phyloP scores from a whole-genome alignment of 2,888 invertebrate genomes.

The Drosophila melanosoma region DNA sequence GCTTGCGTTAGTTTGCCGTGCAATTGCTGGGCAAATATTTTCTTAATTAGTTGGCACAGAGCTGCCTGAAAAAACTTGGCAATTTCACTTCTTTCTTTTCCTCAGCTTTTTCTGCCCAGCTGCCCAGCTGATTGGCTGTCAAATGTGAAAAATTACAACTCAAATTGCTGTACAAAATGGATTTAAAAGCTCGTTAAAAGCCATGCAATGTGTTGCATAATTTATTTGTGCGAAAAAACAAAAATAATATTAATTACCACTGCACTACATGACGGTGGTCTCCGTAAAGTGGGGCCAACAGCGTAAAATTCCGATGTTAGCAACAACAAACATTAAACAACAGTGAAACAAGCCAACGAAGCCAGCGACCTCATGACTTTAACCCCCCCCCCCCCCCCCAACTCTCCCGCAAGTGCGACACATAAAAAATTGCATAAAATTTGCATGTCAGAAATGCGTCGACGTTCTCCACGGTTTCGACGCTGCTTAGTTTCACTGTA shows the following conservation, averaged over 20 bases:
- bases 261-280: slow-evolving; percentile 37
- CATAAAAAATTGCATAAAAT: slow-evolving; percentile 68
- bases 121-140: slow-evolving; percentile 63
- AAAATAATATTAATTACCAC: slow-evolving; percentile 79
- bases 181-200: slow-evolving; percentile 77
- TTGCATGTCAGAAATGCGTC: slow-evolving; percentile 79
- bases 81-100: slow-evolving; percentile 9
- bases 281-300: neutral
- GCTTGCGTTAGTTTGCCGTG: slow-evolving; percentile 40
- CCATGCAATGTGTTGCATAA: slow-evolving; percentile 75
- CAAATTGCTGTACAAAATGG: slow-evolving; percentile 79
- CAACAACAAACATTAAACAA: slow-evolving; percentile 20
- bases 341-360: slow-evolving; percentile 8
- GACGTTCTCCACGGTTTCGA: slow-evolving; percentile 31
- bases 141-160: slow-evolving; percentile 78
- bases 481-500: slow-evolving; percentile 35
- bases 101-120: too few relatives aligned
- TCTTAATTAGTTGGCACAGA: slow-evolving; percentile 73
- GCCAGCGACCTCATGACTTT: slow-evolving; percentile 36
- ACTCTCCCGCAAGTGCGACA: slow-evolving; percentile 40
- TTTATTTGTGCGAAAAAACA: slow-evolving; percentile 79
- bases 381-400: slow-evolving; percentile 25
- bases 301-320: slow-evolving; percentile 54
- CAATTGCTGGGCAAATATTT: slow-evolving; percentile 74
- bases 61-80: slow-evolving; percentile 38